These are phyloP conservation scores for Carpatolechia fugitivella DNA, from an alignment of 2,888 invertebrate genomes.

Conservation along the genomic window DNA sequence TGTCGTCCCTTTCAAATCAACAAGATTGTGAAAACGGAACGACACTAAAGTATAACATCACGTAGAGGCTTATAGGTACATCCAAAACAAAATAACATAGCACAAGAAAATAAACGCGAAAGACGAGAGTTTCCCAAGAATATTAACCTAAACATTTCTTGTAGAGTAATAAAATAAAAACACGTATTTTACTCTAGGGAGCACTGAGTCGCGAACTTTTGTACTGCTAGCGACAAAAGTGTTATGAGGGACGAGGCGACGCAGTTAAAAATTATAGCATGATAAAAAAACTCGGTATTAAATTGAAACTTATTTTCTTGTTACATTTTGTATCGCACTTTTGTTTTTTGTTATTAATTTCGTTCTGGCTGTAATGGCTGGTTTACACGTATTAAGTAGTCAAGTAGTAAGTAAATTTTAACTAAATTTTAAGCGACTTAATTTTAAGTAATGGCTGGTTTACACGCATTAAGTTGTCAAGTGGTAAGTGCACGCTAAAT, in stretches of 20 bases:
- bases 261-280: background rate
- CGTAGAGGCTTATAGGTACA: no score
- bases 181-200: background rate
- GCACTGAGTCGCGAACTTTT: background rate
- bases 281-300: background rate
- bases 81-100: no score
- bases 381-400: no score
- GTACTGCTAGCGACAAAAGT: background rate
- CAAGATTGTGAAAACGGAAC: no score
- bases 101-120: slow-evolving; percentile 18
- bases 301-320: background rate
- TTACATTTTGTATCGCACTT: background rate
- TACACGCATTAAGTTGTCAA: no score
- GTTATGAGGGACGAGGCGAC: background rate
- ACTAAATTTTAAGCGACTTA: no score
- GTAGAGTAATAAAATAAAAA: slow-evolving; percentile 3
- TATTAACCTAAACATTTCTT: slow-evolving; percentile 4
- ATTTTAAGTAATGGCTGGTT: no score
- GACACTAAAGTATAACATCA: no score
- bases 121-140: background rate
- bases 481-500: no score
- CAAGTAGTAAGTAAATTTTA: no score
- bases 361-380: no score
- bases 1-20: no score
- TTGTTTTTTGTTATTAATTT: background rate